These are phyloP conservation scores for Hemibagrus guttatus DNA, from an alignment of 2,797 vertebrate species.

Conservation along the genomic window DNA sequence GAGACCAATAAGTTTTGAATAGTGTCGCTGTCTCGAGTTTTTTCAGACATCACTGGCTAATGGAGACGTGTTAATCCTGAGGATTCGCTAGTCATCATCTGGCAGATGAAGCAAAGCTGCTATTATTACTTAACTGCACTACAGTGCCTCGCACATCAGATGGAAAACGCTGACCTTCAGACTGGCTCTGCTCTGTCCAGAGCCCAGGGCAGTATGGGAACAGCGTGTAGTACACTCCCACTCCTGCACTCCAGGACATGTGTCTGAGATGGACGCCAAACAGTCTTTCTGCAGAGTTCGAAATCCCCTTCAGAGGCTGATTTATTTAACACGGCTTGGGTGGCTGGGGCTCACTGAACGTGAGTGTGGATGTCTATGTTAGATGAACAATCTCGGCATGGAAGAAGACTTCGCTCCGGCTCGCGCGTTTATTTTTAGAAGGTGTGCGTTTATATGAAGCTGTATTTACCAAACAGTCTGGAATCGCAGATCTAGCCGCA, in stretches of 20 bases:
- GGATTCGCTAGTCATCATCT: neutral
- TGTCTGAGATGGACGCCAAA: conserved; percentile 47
- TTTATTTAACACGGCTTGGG: conserved; percentile 21
- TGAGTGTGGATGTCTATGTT: conserved; percentile 24
- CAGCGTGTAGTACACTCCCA: conserved; percentile 16
- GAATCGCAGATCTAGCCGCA: neutral
- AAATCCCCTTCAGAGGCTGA: neutral
- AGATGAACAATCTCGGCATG: neutral
- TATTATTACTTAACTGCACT: neutral
- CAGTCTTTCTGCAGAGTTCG: neutral
- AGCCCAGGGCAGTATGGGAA: conserved; percentile 57
- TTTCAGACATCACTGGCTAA: neutral
- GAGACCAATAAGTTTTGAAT: no score
- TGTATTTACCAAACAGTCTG: conserved; percentile 24
- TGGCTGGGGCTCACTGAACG: neutral
- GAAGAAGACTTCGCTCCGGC: neutral
- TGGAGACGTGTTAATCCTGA: neutral
- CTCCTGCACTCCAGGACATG: conserved; percentile 30
- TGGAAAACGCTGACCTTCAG: conserved; percentile 60
- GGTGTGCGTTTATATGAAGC: conserved; percentile 4
- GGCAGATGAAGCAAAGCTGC: neutral
- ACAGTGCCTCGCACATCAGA: conserved; percentile 42
- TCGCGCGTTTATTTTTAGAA: conserved; percentile 37
- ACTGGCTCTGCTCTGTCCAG: conserved; percentile 35
- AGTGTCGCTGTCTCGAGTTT: neutral